Evolutionary conservation across 2,113 vertebrate genomes (phyloP).

Genomic region (Columba livia): DNA sequence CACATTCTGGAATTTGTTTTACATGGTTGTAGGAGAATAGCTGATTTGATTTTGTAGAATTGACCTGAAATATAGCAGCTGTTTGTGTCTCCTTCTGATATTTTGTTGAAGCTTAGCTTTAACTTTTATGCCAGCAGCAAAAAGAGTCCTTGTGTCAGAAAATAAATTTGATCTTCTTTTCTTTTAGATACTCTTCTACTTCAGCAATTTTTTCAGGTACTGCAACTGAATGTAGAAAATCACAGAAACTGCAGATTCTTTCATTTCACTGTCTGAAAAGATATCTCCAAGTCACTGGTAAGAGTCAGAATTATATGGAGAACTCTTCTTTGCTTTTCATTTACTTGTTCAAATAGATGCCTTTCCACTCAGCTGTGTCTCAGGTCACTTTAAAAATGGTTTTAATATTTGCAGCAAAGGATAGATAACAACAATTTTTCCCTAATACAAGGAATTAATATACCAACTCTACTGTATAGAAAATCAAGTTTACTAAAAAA

Average conservation of each 20-base stretch:
- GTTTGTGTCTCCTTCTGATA: constrained; percentile 27
- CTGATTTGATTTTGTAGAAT: not conserved
- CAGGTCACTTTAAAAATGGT: constrained; percentile 46
- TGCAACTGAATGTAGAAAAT: constrained; percentile 8
- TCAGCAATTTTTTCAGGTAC: not conserved
- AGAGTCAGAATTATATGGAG: constrained; percentile 48
- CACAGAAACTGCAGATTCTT: constrained; percentile 33
- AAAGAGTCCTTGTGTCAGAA: constrained; percentile 38
- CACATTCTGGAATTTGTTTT: constrained; percentile 45
- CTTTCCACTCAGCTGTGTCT: constrained; percentile 15
- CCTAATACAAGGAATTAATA: constrained; percentile 44
- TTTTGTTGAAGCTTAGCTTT: constrained; percentile 36
- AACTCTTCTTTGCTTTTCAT: constrained; percentile 25
- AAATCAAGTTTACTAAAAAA: not conserved
- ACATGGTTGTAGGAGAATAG: constrained; percentile 3
- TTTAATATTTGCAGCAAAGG: constrained; percentile 55
- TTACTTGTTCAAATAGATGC: constrained; percentile 47
- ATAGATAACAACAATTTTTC: constrained; percentile 7
- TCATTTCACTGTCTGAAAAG: constrained; percentile 48
- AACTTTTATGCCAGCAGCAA: constrained; percentile 33
- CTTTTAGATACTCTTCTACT: constrained; percentile 27
- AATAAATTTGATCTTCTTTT: constrained; percentile 55
- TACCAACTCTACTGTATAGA: not conserved
- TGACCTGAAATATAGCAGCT: not conserved
- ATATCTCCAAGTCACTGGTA: not conserved